A percentile compares a stretch with the other conserved stretches of the same genome.
Evolutionary conservation across 2,888 invertebrate species (phyloP).

Genomic region (Epinotia demarniana): DNA sequence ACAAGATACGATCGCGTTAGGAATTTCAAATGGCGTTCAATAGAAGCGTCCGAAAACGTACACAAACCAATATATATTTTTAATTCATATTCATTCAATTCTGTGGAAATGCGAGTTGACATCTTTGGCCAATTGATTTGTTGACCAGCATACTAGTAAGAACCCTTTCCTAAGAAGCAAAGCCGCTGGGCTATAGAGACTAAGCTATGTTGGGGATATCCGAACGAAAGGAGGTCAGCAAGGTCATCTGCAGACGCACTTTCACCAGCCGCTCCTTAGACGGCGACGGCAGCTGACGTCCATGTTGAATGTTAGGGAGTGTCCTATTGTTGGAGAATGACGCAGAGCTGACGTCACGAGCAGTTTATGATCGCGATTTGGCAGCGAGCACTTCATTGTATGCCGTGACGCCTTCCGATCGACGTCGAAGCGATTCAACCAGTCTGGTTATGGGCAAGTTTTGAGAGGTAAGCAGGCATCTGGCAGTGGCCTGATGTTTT

Average conservation of each 20-base stretch:
- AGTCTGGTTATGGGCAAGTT: conserved; percentile 58
- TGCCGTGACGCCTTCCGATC: conserved; percentile 16
- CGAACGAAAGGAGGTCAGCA: conserved; percentile 57
- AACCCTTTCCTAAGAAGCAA: conserved; percentile 40
- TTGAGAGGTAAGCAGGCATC: conserved; percentile 62
- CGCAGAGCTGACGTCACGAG: conserved; percentile 40
- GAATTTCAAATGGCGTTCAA: conserved; percentile 13
- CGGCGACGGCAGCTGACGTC: conserved; percentile 45
- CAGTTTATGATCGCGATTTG: conserved; percentile 30
- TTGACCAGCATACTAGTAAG: conserved; percentile 31
- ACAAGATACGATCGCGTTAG: conserved; percentile 39
- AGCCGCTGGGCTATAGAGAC: conserved; percentile 29
- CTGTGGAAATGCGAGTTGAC: not conserved
- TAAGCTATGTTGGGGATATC: conserved; percentile 46
- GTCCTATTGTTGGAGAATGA: conserved; percentile 40
- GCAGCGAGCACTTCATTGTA: conserved; percentile 30
- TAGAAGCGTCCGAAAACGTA: not conserved
- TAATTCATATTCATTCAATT: no score
- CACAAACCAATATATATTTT: not conserved
- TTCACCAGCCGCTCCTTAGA: conserved; percentile 63
- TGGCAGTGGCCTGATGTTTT: conserved; percentile 26
- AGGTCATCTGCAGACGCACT: conserved; percentile 72
- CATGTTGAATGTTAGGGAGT: conserved; percentile 29
- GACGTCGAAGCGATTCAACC: conserved; percentile 5
- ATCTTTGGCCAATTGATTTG: not conserved